These are phyloP conservation scores for Brachionus paranguensis DNA, from an alignment of 1,140 invertebrate genomes.

Conservation along the genomic window DNA sequence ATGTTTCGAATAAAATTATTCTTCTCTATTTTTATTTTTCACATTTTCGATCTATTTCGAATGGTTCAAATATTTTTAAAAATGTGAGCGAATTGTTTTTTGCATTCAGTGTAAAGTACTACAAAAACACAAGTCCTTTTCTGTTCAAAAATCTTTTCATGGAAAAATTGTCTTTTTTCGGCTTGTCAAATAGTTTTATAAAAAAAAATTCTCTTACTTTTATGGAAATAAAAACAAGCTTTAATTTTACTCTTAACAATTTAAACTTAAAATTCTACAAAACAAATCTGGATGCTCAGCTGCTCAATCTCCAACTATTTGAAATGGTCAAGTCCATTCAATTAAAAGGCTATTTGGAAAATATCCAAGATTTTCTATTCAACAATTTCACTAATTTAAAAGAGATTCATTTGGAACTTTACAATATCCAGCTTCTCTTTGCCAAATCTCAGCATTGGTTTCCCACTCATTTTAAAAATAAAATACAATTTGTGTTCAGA, in stretches of 20 bases:
- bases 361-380: not conserved
- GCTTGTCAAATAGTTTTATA: not conserved
- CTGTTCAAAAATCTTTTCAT: not conserved
- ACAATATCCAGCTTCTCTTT: not conserved
- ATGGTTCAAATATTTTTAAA: not conserved
- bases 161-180: not conserved
- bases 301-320: not conserved
- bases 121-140: not conserved
- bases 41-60: not conserved
- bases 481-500: not conserved
- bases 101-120: not conserved
- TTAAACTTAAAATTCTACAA: not conserved
- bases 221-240: not conserved
- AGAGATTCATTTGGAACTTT: not conserved
- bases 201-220: not conserved
- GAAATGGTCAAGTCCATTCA: not conserved
- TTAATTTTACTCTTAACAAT: not conserved
- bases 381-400: not conserved
- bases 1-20: not conserved
- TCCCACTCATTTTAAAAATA: not conserved
- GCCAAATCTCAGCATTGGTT: not conserved
- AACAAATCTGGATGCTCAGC: not conserved
- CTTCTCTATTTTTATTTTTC: not conserved
- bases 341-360: not conserved
- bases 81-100: not conserved